Percentiles rank a stretch among this genome's conserved stretches.
Evolutionary conservation across 2,797 vertebrate species (phyloP).

Genomic region (Harpagifer antarcticus): DNA sequence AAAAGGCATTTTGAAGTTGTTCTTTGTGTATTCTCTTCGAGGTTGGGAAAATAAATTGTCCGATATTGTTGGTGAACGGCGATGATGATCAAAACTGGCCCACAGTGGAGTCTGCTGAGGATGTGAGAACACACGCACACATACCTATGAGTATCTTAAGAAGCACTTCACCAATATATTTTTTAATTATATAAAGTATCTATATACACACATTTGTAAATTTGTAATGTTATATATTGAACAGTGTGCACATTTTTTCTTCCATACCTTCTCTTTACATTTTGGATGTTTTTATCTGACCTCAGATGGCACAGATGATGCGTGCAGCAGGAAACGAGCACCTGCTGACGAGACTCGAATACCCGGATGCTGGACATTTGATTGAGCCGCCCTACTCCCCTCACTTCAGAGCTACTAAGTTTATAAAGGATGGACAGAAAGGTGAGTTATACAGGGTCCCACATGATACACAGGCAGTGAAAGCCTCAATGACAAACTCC

Average conservation of each 20-base stretch:
- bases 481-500: too few species aligned
- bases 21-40: slow-evolving; percentile 16
- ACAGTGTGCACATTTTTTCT: too few species aligned
- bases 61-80: slow-evolving; percentile 75
- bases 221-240: too few species aligned
- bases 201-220: too few species aligned
- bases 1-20: not conserved
- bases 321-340: slow-evolving; percentile 70
- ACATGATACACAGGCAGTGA: too few species aligned
- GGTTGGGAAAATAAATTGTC: slow-evolving; percentile 80
- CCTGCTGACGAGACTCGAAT: slow-evolving; percentile 67
- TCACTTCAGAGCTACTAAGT: slow-evolving; percentile 67
- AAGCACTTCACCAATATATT: too few species aligned
- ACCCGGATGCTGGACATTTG: slow-evolving; percentile 77
- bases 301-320: slow-evolving; percentile 70
- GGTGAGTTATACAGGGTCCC: slow-evolving; percentile 27
- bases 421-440: not conserved
- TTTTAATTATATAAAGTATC: too few species aligned
- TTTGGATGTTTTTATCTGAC: slow-evolving; percentile 9
- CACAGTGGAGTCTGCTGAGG: slow-evolving; percentile 67
- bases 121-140: slow-evolving; percentile 61
- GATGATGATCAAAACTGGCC: slow-evolving; percentile 81
- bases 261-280: too few species aligned
- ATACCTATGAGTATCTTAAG: not conserved
- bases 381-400: slow-evolving; percentile 83